Base-by-base conservation (phyloP, 2,797 vertebrate genomes). In the Silurus lanzhouensis region DNA sequence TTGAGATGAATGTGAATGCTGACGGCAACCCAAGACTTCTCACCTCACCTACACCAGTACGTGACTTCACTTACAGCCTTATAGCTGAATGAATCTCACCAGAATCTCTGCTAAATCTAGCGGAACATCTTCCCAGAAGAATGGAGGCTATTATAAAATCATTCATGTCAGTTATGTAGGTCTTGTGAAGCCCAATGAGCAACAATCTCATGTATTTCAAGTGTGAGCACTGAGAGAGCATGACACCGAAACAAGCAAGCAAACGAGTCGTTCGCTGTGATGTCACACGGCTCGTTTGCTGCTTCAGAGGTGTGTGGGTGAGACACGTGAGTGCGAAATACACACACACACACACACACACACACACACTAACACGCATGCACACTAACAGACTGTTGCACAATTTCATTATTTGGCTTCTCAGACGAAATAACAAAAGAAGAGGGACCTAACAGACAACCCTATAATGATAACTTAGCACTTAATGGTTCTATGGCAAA, bases 231-330 rank as follows among this genome's bases (percentile, higher is more conserved):
- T 27, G 78, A 77, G 81, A 82, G 80, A 68, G 61, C 72, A 7
- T 0, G 6, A 46, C 64, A 27, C 67, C 55, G 25, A 25, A 70
- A 52, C n/a, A 19, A 77, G 48, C 55, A 55, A 82, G 84, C 82
- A 57, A 82, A 74, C 55, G 57, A 78, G 86, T 84, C 72, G 71
- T 80, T 71, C 82, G 60, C 66, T 71, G 72, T 52, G 66, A 86
- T 82, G 85, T 80, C 83, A 67, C 31, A 27, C 52, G 85, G 82
- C 68, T 83, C 66, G 77, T 84, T 90, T 88, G 75, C 80, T 87
- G 46, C 78, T 84, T 82, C 48, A 81, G 68, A 85, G 74, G 77
- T 83, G 17, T 72, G 84, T 85, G 77, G 64, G 74, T 81, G 83
- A 82, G 83, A 91, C 85, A 83, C 55, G 85, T 38, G 81, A 79